phyloP scores from a whole-genome alignment of 2,113 vertebrate genomes.

The Phocoena phocoena region DNA sequence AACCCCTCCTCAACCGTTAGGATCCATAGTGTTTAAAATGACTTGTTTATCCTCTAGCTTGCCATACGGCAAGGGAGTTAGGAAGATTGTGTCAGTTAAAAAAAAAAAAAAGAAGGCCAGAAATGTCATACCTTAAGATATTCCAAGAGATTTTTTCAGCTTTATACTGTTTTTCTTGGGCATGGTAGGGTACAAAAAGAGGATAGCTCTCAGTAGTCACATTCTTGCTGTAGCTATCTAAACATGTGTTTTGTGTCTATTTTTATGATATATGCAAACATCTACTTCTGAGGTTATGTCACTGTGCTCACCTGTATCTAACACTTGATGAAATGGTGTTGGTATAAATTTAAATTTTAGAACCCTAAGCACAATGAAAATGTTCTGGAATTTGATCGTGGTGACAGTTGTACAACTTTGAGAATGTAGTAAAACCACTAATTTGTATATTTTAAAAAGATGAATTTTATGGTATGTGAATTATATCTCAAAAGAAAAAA shows the following conservation, averaged over 20 bases:
- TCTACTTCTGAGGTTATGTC: not conserved
- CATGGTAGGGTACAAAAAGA: not conserved
- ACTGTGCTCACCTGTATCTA: not conserved
- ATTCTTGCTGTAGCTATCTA: not conserved
- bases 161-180: not conserved
- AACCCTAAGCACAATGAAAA: not conserved
- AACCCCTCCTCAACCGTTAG: not conserved
- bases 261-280: not conserved
- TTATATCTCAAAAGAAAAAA: not conserved
- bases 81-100: not conserved
- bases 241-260: not conserved
- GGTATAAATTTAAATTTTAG: not conserved
- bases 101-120: not conserved
- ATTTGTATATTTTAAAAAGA: not conserved
- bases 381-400: not conserved
- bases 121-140: not conserved
- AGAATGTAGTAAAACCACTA: not conserved
- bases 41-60: not conserved
- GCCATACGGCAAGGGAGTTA: not conserved
- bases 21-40: not conserved
- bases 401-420: not conserved
- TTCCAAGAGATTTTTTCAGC: not conserved
- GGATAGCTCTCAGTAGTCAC: not conserved
- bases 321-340: not conserved
- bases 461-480: not conserved